Percentiles rank a stretch among this genome's conserved stretches.
phyloP scores from a whole-genome alignment of 2,888 invertebrate genomes.

The Escarpia spicata region DNA sequence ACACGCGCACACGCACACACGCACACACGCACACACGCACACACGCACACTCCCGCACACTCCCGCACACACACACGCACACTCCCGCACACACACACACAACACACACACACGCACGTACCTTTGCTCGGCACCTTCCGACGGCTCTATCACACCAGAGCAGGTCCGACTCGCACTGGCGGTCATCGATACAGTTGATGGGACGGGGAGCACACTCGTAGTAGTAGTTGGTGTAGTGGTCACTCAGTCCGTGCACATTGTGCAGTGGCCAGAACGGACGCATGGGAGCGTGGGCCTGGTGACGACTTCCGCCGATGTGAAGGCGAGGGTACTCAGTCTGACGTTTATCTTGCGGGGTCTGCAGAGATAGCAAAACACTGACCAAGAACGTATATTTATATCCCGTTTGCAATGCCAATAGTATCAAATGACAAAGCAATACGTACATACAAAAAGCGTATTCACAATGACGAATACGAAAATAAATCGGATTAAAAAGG shows the following conservation, averaged over 20 bases:
- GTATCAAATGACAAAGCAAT: too few relatives aligned
- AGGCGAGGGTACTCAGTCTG: neutral
- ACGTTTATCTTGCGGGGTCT: neutral
- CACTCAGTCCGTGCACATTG: conserved; percentile 28
- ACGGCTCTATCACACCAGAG: conserved; percentile 33
- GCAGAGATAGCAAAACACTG: neutral
- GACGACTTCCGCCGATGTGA: neutral
- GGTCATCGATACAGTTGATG: conserved; percentile 21
- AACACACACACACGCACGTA: conserved; percentile 14
- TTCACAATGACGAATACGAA: too few relatives aligned
- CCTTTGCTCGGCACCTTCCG: conserved; percentile 34
- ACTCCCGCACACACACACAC: neutral
- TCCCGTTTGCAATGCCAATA: too few relatives aligned
- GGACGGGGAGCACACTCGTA: conserved; percentile 33
- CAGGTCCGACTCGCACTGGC: conserved; percentile 27
- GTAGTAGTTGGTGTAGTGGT: conserved; percentile 31
- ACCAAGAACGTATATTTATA: too few relatives aligned
- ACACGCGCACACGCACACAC: neutral
- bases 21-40: neutral
- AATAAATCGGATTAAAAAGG: too few relatives aligned
- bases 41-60: conserved; percentile 18
- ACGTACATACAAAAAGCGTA: too few relatives aligned
- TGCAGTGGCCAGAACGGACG: conserved; percentile 25
- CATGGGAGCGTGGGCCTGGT: conserved; percentile 26
- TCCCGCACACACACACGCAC: neutral